Conservation (phyloP, 2,113 vertebrate species). For the Mirounga angustirostris region DNA sequence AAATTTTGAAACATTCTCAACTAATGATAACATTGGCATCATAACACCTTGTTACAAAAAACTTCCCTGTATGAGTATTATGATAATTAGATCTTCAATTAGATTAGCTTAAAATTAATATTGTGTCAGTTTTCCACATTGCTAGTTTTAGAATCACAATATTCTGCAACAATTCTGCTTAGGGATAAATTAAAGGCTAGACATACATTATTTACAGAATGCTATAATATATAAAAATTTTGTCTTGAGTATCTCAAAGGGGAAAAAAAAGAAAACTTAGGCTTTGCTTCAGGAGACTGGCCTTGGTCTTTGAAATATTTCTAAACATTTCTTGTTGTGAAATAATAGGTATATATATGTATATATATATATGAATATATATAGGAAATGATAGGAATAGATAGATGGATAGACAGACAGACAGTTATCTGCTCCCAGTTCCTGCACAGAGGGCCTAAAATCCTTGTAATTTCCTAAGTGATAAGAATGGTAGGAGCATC, state of each 20-base stretch:
- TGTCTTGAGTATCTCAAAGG: not conserved
- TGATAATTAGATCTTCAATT: not conserved
- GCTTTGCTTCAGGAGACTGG: not conserved
- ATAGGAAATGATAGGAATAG: not conserved
- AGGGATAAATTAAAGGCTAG: not conserved
- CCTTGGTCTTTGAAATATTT: not conserved
- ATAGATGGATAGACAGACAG: not conserved
- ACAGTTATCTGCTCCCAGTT: not conserved
- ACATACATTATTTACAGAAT: not conserved
- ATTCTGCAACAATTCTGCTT: not conserved
- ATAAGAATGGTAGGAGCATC: not conserved
- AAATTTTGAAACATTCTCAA: conserved; percentile 5
- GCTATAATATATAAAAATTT: not conserved
- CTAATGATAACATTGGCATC: not conserved
- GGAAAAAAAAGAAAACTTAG: not conserved
- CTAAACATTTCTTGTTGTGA: not conserved
- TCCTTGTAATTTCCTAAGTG: not conserved
- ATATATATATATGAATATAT: not conserved
- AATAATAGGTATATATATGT: not conserved
- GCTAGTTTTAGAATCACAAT: not conserved
- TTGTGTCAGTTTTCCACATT: not conserved
- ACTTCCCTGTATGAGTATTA: not conserved
- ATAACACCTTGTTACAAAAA: not conserved
- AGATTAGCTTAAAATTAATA: not conserved
- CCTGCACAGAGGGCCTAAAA: not conserved